These are phyloP conservation scores for Triplophysa tibetana DNA, from an alignment of 2,113 vertebrate genomes.

Conservation along the genomic window DNA sequence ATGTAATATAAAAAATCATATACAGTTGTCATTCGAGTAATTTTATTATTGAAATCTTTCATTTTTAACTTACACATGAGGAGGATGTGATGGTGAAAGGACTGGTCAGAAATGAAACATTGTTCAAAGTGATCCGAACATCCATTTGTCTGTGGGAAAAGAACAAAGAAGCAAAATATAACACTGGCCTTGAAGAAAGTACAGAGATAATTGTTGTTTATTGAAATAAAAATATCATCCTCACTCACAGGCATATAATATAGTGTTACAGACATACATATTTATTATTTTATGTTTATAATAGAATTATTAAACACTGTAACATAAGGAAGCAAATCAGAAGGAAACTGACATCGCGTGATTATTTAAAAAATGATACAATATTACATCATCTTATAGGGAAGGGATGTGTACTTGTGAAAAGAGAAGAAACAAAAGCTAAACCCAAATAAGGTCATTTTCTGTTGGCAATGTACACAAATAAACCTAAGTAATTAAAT, in stretches of 20 bases:
- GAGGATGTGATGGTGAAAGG: conserved; percentile 82
- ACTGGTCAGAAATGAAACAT: conserved; percentile 80
- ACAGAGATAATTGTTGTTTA: no score
- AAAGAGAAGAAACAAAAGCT: neutral
- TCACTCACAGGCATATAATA: no score
- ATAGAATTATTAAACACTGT: neutral
- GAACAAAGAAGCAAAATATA: neutral
- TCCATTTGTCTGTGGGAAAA: conserved; percentile 81
- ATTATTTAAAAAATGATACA: neutral
- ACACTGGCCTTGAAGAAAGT: neutral
- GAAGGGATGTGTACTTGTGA: neutral
- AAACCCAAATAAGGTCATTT: neutral
- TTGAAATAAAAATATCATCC: no score
- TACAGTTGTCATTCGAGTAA: no score
- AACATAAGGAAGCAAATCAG: neutral
- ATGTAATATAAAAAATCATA: no score
- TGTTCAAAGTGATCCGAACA: conserved; percentile 87
- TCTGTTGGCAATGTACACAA: no score
- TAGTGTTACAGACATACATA: no score
- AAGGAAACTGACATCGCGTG: neutral
- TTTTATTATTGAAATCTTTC: neutral
- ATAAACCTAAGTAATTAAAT: neutral
- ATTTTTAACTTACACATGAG: conserved; percentile 85
- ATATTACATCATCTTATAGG: neutral
- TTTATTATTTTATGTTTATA: no score